A percentile compares a stretch with the other conserved stretches of the same genome.
Conservation (phyloP, 92 coral and sea anemone genomes). For the Zoanthus solanderi region DNA sequence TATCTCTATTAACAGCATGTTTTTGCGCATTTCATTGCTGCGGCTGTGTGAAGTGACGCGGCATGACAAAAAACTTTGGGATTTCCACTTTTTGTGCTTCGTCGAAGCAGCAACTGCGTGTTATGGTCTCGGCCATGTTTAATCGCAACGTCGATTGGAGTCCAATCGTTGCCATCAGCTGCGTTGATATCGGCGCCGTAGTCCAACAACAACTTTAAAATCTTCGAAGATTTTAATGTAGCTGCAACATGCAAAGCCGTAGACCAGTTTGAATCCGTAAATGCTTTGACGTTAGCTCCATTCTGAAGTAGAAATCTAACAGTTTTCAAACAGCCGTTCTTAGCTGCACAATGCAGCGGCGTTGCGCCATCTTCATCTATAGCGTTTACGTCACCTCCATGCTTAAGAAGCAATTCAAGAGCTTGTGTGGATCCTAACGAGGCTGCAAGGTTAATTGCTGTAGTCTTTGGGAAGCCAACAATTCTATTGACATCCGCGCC, state of each 20-base stretch:
- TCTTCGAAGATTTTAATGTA: constrained; percentile 23
- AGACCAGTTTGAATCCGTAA: constrained; percentile 33
- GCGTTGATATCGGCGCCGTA: constrained; percentile 31
- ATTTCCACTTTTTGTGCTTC: neutral
- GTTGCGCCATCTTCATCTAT: constrained; percentile 43
- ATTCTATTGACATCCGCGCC: constrained; percentile 28
- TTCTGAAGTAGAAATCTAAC: constrained; percentile 25
- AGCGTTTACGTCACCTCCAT: constrained; percentile 43
- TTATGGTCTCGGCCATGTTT: constrained; percentile 21
- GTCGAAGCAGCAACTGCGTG: constrained; percentile 2
- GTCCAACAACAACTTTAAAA: constrained; percentile 25
- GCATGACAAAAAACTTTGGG: neutral
- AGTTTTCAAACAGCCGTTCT: constrained; percentile 5
- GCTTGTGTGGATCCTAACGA: neutral
- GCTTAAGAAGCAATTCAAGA: neutral
- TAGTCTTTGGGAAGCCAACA: constrained; percentile 28
- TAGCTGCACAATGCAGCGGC: constrained; percentile 29
- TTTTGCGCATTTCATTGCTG: constrained; percentile 19
- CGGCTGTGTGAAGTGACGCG: constrained; percentile 28
- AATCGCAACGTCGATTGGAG: constrained; percentile 31
- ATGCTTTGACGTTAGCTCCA: constrained; percentile 43
- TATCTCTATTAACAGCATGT: constrained; percentile 6
- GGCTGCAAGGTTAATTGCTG: constrained; percentile 36
- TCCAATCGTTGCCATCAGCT: constrained; percentile 40
- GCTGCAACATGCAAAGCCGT: constrained; percentile 46